Evolutionary conservation across 1,140 invertebrate genomes (phyloP), one percentile per base, ranked within the genome.

Genomic region (Thrips palmi): DNA sequence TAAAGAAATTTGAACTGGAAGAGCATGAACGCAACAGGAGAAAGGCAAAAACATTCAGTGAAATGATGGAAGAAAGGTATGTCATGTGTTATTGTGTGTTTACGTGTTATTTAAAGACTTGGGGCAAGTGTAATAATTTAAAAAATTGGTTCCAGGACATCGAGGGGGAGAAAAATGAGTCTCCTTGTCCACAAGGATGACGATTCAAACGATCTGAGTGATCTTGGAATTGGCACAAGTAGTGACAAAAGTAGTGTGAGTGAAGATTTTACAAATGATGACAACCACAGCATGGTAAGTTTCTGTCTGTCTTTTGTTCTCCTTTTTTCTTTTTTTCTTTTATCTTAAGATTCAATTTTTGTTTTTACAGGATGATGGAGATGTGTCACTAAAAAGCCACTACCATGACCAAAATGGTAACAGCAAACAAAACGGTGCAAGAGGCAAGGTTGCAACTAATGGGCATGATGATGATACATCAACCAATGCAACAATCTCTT

Each of bases 51-150:
- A 92, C 87, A 27, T 94, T 91, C 64, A 85, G 72, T 52, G 84
- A 93, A 61, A 92, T 93, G 72, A 71, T 89, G 63, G 80, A 87
- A 56, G 83, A 89, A 57, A 76, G 84, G 74, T 81, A 56, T 63
- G 59, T 35, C 11, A 17, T 31, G 8, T 38, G 23, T 37, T 25
- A 28, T 25, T 36, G 21, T 27, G 8, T 25, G 17, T 24, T 11
- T 10, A 27, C 15, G 6, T 18, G 22, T 37, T 37, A 20, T 22
- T 23, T 35, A 35, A 22, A 7, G 17, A 32, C 7, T 32, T 10
- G 15, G 7, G 10, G 31, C 23, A 35, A 21, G 36, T 4, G 19
- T 40, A 3, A 11, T 22, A 33, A 15, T 33, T 12, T 40, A 14
- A n/a, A n/a, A n/a, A n/a, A n/a, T 49, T 53, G 44, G 50, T 58